Conservation (phyloP, 2,888 invertebrate genomes). For the Cephonodes hylas region DNA sequence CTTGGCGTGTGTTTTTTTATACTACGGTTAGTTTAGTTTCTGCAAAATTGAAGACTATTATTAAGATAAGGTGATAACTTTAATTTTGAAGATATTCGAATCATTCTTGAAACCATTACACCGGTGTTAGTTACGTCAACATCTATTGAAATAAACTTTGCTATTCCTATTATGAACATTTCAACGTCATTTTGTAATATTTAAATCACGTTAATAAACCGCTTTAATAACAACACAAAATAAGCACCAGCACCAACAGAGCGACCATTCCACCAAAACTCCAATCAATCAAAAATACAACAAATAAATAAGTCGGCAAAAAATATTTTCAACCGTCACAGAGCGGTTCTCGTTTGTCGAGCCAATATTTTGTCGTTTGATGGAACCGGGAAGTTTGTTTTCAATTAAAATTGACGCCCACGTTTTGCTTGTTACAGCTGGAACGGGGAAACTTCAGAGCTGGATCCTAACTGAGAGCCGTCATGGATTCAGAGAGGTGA, state of each 20-base stretch:
- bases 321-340: not conserved
- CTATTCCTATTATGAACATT: too few species aligned
- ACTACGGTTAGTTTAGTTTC: too few species aligned
- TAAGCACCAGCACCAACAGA: not conserved
- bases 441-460: constrained; percentile 41
- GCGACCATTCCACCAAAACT: not conserved
- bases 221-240: not conserved
- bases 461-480: constrained; percentile 49
- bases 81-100: too few species aligned
- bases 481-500: constrained; percentile 73
- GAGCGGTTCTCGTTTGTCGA: not conserved
- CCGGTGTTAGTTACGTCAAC: too few species aligned
- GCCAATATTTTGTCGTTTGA: not conserved
- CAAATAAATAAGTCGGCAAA: not conserved
- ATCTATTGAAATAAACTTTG: too few species aligned
- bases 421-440: constrained; percentile 50
- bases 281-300: not conserved
- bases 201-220: not conserved
- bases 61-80: too few species aligned
- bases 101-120: too few species aligned
- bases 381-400: constrained; percentile 21
- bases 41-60: too few species aligned
- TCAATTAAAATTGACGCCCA: constrained; percentile 28
- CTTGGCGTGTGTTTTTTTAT: too few species aligned
- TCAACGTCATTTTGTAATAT: too few species aligned